Conservation (phyloP, 1,140 invertebrate genomes). For the Paralvinella palmiformis region DNA sequence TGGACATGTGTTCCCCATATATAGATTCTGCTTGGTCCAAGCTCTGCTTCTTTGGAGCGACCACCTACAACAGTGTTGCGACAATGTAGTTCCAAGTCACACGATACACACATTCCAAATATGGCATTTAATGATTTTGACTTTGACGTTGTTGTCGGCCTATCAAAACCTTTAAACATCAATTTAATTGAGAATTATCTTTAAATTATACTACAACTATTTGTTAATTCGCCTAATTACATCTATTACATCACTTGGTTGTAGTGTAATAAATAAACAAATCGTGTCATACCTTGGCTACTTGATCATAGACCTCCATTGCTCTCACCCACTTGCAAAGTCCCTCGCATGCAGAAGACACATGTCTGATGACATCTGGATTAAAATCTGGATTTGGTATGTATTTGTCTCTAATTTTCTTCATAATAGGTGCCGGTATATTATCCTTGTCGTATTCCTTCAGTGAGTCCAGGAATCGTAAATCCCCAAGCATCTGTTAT, state of each 20-base stretch:
- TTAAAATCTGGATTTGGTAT: slow-evolving; percentile 48
- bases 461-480: slow-evolving; percentile 53
- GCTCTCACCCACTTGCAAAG: slow-evolving; percentile 50
- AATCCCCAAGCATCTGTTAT: slow-evolving; percentile 58
- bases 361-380: slow-evolving; percentile 47
- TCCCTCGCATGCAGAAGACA: slow-evolving; percentile 50
- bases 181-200: too few relatives aligned
- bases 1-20: slow-evolving; percentile 40
- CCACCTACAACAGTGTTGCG: slow-evolving; percentile 36
- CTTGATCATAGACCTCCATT: slow-evolving; percentile 47
- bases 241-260: too few relatives aligned
- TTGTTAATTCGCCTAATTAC: too few relatives aligned
- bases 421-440: slow-evolving; percentile 43
- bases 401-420: slow-evolving; percentile 45
- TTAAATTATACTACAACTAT: too few relatives aligned
- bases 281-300: slow-evolving; percentile 48
- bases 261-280: too few relatives aligned
- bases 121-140: too few relatives aligned
- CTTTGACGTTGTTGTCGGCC: too few relatives aligned
- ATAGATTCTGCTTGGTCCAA: slow-evolving; percentile 38
- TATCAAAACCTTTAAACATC: too few relatives aligned
- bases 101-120: too few relatives aligned
- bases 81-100: too few relatives aligned
- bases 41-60: slow-evolving; percentile 46
- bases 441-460: slow-evolving; percentile 53